Evolutionary conservation across 2,888 invertebrate genomes (phyloP).

Genomic region (Drosophila suboccidentalis): DNA sequence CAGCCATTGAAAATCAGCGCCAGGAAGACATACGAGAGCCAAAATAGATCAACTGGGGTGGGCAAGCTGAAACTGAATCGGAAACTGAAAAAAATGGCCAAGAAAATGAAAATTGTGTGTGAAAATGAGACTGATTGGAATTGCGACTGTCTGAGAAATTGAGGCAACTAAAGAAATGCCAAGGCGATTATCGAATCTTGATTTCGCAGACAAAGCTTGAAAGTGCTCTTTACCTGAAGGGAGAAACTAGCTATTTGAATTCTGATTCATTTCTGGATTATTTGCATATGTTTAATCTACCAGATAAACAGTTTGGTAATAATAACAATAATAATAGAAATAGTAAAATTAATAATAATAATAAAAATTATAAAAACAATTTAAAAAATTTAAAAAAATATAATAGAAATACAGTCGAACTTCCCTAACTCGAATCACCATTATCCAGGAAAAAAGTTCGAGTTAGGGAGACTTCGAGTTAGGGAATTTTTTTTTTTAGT

Average conservation of each 20-base stretch:
- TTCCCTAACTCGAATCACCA: too few species aligned
- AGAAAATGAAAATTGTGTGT: slow-evolving; percentile 66
- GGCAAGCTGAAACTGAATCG: too few species aligned
- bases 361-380: background rate
- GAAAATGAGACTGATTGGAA: slow-evolving; percentile 77
- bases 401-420: too few species aligned
- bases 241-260: background rate
- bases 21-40: slow-evolving; percentile 45
- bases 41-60: slow-evolving; percentile 57
- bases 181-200: background rate
- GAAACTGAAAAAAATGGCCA: slow-evolving; percentile 23
- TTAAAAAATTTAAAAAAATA: too few species aligned
- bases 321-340: background rate
- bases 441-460: too few species aligned
- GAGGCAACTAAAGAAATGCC: slow-evolving; percentile 57
- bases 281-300: background rate
- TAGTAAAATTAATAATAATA: background rate
- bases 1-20: slow-evolving; percentile 53
- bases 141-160: slow-evolving; percentile 44
- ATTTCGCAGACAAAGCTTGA: background rate
- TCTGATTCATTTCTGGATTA: background rate
- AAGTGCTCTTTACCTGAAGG: background rate
- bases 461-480: too few species aligned
- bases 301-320: background rate
- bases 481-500: too few species aligned